Conservation (phyloP, 2,113 vertebrate genomes). For the Xiphophorus hellerii region DNA sequence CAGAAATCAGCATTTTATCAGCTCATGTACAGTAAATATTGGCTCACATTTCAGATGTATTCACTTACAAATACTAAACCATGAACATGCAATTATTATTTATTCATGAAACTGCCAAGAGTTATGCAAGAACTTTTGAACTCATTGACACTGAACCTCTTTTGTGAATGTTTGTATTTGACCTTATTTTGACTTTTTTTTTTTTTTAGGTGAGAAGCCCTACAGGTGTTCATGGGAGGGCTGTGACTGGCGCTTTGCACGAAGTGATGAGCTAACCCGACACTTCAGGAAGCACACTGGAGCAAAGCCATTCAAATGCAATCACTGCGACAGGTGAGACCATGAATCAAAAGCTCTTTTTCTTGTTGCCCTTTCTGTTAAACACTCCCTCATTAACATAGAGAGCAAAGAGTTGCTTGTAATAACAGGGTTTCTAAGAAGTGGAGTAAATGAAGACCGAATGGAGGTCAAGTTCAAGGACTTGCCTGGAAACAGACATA, state of each 20-base stretch:
- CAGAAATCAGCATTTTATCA: not conserved
- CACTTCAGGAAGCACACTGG: conserved; percentile 99
- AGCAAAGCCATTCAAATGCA: conserved; percentile 99
- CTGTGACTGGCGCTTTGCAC: conserved; percentile 97
- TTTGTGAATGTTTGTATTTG: not conserved
- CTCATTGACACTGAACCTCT: not conserved
- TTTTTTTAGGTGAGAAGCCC: conserved; percentile 92
- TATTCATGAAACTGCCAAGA: not conserved
- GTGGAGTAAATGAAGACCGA: not conserved
- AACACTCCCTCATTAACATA: conserved; percentile 1
- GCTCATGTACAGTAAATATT: not conserved
- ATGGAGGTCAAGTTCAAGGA: no score
- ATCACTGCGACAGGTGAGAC: conserved; percentile 95
- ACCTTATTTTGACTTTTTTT: not conserved
- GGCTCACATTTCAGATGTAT: not conserved
- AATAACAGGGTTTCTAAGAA: not conserved
- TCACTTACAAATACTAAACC: not conserved
- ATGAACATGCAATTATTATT: not conserved
- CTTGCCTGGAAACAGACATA: no score
- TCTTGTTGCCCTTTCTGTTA: not conserved
- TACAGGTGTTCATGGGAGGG: conserved; percentile 99
- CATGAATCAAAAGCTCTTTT: not conserved
- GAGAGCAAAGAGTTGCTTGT: conserved; percentile 2
- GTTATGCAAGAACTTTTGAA: not conserved
- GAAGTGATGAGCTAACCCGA: conserved; percentile 97